A percentile compares a stretch with the other conserved stretches of the same genome.
phyloP scores from a whole-genome alignment of 2,113 vertebrate genomes.

The Catharus minimus region DNA sequence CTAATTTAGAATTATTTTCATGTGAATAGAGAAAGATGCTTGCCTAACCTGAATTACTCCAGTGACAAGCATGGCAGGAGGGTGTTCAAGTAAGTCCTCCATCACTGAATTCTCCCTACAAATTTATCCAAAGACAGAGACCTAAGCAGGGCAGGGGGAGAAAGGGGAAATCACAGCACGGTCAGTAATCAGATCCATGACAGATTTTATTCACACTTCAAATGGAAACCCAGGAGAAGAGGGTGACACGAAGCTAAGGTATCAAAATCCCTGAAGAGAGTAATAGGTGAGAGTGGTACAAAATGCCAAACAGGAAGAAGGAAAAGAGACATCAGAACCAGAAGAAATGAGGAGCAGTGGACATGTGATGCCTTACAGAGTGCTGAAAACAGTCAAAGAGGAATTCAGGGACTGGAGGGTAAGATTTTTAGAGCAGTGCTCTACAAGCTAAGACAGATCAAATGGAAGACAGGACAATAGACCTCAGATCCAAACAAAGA shows the following conservation, averaged over 20 bases:
- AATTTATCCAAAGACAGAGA: neutral
- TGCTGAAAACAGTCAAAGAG: fast-evolving
- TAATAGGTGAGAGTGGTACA: neutral
- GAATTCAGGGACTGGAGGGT: neutral
- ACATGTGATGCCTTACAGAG: neutral
- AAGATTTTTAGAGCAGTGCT: neutral
- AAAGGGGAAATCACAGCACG: neutral
- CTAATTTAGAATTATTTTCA: neutral
- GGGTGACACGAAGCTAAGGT: neutral
- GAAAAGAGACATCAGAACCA: neutral
- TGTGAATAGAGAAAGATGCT: neutral
- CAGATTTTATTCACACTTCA: neutral
- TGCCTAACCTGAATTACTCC: neutral
- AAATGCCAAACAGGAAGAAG: neutral
- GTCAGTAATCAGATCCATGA: neutral
- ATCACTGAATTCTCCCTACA: neutral
- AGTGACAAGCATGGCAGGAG: neutral
- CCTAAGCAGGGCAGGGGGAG: neutral
- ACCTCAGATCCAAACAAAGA: neutral
- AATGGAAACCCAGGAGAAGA: neutral
- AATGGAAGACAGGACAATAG: neutral
- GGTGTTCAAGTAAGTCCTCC: neutral
- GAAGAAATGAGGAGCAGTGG: neutral
- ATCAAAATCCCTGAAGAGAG: neutral
- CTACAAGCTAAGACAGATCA: neutral